Conservation (phyloP, 2,797 vertebrate species). For the Mormyrus proboscirostris region DNA sequence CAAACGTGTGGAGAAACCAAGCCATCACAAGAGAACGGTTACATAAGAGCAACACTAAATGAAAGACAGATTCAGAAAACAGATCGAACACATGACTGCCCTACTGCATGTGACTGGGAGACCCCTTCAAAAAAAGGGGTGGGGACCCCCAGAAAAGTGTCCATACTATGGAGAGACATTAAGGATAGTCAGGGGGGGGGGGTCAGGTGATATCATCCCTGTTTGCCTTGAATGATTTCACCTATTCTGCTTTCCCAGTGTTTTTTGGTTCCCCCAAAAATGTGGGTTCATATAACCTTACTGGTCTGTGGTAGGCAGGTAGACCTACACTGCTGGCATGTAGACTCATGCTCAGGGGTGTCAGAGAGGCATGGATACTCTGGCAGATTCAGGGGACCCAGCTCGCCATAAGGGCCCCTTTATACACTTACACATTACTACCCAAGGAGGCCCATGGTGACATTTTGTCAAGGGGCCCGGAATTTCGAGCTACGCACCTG, state of each 20-base stretch:
- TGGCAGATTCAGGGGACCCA: not conserved
- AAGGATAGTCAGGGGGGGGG: not conserved
- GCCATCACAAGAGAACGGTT: conserved; percentile 36
- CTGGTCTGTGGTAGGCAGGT: not conserved
- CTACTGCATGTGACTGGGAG: not conserved
- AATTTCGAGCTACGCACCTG: not conserved
- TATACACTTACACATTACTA: not conserved
- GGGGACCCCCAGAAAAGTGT: not conserved
- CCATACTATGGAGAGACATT: not conserved
- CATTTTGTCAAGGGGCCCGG: not conserved
- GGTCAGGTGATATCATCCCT: not conserved
- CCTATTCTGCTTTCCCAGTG: not conserved
- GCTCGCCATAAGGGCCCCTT: not conserved
- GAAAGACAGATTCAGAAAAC: not conserved
- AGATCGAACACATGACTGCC: not conserved
- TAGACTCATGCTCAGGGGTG: not conserved
- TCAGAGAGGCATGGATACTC: not conserved
- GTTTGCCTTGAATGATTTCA: not conserved
- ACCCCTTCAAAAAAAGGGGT: not conserved
- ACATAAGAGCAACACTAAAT: conserved; percentile 8
- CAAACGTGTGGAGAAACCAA: conserved; percentile 44
- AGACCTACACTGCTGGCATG: not conserved
- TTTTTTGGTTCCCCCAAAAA: too few species aligned
- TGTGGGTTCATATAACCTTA: not conserved
- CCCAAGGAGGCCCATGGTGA: not conserved